Base-by-base conservation (phyloP, 2,113 vertebrate species). In the Lipotes vexillifer region DNA sequence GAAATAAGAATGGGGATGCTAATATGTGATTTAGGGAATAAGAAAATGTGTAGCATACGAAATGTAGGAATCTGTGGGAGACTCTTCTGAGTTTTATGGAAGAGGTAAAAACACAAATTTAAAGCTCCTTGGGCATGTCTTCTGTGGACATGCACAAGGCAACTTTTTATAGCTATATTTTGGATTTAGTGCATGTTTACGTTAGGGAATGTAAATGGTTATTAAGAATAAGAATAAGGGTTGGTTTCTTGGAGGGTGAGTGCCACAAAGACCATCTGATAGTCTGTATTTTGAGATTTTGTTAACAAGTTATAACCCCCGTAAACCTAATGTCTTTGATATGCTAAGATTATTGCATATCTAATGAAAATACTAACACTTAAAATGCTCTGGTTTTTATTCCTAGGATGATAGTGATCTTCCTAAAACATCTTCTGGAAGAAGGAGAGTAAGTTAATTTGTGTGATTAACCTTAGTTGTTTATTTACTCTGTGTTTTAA, bases 371-470 rank as follows among this genome's bases (percentile, higher is more conserved):
- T 66, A 11, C 68, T 80, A 71, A 90, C 31, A 85, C 21, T 95
- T 72, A 96, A 49, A 14, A 55, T 97, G 65, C 46, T 96, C 72
- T 98, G 93, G 96, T 98, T 96, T 96, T 97, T 97, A 55, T 96
- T 95, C 31, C 94, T 97, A 99, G 99, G 99, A 99, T 94, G 98
- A 98, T 98, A 99, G 97, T 83, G 98, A 96, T 97, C 96, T 98
- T 89, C 99, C 99, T 11, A 99, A 99, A 97, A 99, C 99, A 17
- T 99, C 99, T n/a, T 98, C 99, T 20, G 99, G 99, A 98, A 99
- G 98, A 95, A 98, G 99, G 94, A 99, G 98, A 98, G 99, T 99
- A 94, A 98, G 98, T 98, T 95, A 85, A 1, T 44, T 44, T 75
- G 14, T 65, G 41, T 90, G 49, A 27, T 38, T 93, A 41, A 78